Evolutionary conservation across 2,888 invertebrate species (phyloP).

Genomic region (Latrodectus hesperus): DNA sequence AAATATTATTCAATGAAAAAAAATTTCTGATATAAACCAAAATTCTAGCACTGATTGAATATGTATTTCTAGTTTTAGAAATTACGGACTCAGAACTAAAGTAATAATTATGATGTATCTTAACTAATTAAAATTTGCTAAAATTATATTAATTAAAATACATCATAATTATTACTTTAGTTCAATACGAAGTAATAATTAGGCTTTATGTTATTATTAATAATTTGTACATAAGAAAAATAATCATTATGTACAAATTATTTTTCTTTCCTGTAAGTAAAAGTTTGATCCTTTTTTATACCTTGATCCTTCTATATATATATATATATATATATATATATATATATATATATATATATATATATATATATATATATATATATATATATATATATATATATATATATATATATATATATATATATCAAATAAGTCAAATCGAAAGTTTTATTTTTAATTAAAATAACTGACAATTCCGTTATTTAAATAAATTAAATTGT

Average conservation of each 20-base stretch:
- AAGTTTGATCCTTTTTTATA: not conserved
- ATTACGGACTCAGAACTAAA: not conserved
- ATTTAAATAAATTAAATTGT: too few species aligned
- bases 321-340: conserved; percentile 5
- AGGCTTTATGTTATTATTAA: too few species aligned
- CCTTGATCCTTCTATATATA: not conserved
- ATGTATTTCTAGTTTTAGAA: not conserved
- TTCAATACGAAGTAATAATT: too few species aligned
- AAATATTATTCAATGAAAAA: too few species aligned
- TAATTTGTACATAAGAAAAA: too few species aligned
- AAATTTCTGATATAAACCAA: too few species aligned
- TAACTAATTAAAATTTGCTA: not conserved
- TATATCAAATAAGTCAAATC: not conserved
- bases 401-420: conserved; percentile 5
- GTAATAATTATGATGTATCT: not conserved
- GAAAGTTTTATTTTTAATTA: too few species aligned
- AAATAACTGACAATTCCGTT: too few species aligned
- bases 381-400: conserved; percentile 5
- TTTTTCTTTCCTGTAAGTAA: not conserved
- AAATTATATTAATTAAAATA: too few species aligned
- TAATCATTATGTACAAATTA: not conserved
- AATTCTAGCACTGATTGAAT: not conserved
- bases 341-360: conserved; percentile 5
- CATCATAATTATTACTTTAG: too few species aligned
- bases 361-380: conserved; percentile 5